phyloP scores from a whole-genome alignment of 1,140 invertebrate genomes.

The Rhopalosiphum maidis region DNA sequence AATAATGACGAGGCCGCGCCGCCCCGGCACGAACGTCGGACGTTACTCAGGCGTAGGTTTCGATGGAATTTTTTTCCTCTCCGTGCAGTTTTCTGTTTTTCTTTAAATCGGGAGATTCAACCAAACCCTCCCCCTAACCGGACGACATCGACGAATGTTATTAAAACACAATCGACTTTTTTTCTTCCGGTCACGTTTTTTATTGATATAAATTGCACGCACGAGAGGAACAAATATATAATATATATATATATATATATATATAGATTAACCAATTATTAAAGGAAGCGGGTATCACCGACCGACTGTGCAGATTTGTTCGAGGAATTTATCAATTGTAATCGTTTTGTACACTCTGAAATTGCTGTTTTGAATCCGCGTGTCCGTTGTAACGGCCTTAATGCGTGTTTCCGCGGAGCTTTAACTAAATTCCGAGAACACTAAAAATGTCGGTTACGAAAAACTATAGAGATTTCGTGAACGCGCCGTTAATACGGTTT shows the following conservation, averaged over 20 bases:
- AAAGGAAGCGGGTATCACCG: not conserved
- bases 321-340: not conserved
- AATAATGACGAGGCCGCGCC: not conserved
- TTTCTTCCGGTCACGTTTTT: not conserved
- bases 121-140: no score
- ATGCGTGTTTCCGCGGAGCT: not conserved
- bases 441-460: not conserved
- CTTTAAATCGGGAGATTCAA: no score
- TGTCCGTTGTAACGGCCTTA: not conserved
- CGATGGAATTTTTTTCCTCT: not conserved
- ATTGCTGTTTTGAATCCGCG: not conserved
- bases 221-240: not conserved
- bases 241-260: no score
- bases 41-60: not conserved
- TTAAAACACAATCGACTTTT: not conserved
- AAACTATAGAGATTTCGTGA: not conserved
- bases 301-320: not conserved
- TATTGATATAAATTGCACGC: not conserved
- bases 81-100: not conserved
- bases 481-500: not conserved
- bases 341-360: not conserved
- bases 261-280: not conserved
- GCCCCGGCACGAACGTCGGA: no score
- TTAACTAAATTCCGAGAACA: not conserved
- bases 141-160: not conserved